Evolutionary conservation across 2,888 invertebrate genomes (phyloP), one percentile per base, ranked within the genome.

Genomic region (Torymus aiolomorphi): DNA sequence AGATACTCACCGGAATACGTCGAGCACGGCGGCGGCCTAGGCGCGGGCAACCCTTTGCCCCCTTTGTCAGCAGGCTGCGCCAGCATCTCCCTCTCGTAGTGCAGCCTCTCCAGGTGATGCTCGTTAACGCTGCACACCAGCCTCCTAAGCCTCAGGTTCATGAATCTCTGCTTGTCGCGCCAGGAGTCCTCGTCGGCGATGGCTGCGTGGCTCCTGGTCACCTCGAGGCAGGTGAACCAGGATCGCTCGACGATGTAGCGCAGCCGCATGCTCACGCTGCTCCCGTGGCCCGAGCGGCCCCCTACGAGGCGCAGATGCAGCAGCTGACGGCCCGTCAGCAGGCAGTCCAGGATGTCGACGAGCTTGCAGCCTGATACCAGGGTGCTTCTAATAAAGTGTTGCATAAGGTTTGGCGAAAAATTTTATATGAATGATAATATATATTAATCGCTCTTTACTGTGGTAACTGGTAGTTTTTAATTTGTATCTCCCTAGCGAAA

Each of bases 81-180:
- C 1, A 72, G 20, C 0, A 42, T 16, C n/a, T 87, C 86, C 54
- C 87, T 84, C 14, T 89, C 85, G 78, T 87, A 89, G 70, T 88
- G 88, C 2, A 83, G 61, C 10, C 83, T 85, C 79, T 88, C 87
- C 51, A 86, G 86, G 11, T 86, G 80, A 62, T 90, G 88, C 49
- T 88, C 87, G 83, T 90, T 90, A 11, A 88, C 86, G 77, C 87
- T 89, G 11, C 85, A 83, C 4, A 90, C 88, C 12, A 90, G 84
- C 52, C 90, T 86, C 12, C 90, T 85, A 8, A 90, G 75, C 74
- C 90, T 85, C 2, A 89, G 84, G 59, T 90, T 89, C 90, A 90
- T 90, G 72, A 88, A 90, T 18, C 88, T 83, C 69, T 90, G 90
- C 52, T 87, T 86, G 18, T 90, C 90, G 5, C 86, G 83, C 90